A percentile compares a stretch with the other conserved stretches of the same genome.
phyloP scores from a whole-genome alignment of 2,113 vertebrate genomes.

The Periophthalmodon schlosseri region DNA sequence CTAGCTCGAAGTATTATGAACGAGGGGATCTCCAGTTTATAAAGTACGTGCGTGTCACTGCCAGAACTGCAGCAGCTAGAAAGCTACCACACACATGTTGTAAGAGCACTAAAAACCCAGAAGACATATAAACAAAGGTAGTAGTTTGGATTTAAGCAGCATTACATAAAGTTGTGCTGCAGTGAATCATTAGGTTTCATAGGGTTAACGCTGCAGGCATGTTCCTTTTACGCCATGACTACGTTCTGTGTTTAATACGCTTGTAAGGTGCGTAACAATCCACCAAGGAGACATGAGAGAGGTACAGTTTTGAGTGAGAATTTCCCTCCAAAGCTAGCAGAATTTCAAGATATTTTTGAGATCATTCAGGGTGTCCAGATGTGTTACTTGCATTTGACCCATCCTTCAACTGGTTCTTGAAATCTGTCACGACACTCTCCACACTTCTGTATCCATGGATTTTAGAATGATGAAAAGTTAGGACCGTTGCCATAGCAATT shows the following conservation, averaged over 20 bases:
- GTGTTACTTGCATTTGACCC: not conserved
- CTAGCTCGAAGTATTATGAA: conserved; percentile 12
- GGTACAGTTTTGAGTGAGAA: not conserved
- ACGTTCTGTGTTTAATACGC: not conserved
- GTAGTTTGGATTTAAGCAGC: conserved; percentile 13
- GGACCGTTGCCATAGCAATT: no score
- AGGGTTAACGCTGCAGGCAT: conserved; percentile 1
- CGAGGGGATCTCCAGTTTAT: conserved; percentile 55
- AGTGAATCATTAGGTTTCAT: conserved; percentile 8
- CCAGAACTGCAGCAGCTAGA: conserved; percentile 8
- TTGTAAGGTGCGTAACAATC: not conserved
- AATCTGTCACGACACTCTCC: not conserved
- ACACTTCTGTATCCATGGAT: not conserved
- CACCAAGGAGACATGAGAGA: not conserved
- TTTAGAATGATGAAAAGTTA: no score
- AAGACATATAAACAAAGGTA: conserved; percentile 10
- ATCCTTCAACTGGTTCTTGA: not conserved
- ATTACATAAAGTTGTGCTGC: conserved; percentile 6
- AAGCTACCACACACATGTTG: conserved; percentile 42
- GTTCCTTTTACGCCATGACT: not conserved
- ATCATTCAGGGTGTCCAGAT: not conserved
- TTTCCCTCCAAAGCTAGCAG: not conserved
- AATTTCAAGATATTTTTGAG: not conserved
- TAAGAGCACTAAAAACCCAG: conserved; percentile 21
- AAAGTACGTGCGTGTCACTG: conserved; percentile 35